Evolutionary conservation across 2,113 vertebrate species (phyloP), one percentile per base, ranked within the genome.

Genomic region (Nyctibius bracteatus): DNA sequence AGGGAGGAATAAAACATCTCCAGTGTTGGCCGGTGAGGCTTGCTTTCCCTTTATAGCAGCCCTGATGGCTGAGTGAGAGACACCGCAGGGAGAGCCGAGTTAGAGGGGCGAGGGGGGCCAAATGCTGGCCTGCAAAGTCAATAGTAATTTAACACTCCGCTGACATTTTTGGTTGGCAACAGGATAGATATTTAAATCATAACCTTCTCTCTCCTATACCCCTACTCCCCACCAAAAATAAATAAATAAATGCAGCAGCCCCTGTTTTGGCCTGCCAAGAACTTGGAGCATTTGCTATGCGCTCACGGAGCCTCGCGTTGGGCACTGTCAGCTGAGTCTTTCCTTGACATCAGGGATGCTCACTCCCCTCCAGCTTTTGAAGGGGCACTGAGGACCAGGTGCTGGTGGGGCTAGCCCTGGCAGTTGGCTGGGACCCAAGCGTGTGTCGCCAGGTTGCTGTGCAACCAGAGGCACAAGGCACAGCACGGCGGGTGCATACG

Each of bases 141-240:
- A 93, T 93, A 90, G 97, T 95, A 95, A 97, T 77, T 87, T 59
- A 96, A 97, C 65, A 96, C 78, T 39, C 57, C 4, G 2, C 82
- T 95, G 96, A 95, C 96, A 97, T 97, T 97, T 97, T 96, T 94
- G 81, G 91, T 88, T 97, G 88, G 95, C 96, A 97, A 74, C 22
- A 59, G 73, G 86, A 55, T 68, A 71, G 94, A 86, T 92, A 96
- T 95, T 97, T 97, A 94, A 97, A 95, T 96, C 96, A 95, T 77
- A 96, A 95, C 91, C 94, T 96, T 96, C 84, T 54, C 95, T 73
- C 80, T 84, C 81, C 55, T 55, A 75, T 44, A 81, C 35, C 71
- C 41, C 23, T 91, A 58, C 80, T 87, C 30, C 71, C 43, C 66
- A 47, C 37, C 30, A n/a, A 90, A 94, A 97, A 93, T 95, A 96